Evolutionary conservation across 2,113 vertebrate genomes (phyloP).

Genomic region (Ictalurus furcatus): DNA sequence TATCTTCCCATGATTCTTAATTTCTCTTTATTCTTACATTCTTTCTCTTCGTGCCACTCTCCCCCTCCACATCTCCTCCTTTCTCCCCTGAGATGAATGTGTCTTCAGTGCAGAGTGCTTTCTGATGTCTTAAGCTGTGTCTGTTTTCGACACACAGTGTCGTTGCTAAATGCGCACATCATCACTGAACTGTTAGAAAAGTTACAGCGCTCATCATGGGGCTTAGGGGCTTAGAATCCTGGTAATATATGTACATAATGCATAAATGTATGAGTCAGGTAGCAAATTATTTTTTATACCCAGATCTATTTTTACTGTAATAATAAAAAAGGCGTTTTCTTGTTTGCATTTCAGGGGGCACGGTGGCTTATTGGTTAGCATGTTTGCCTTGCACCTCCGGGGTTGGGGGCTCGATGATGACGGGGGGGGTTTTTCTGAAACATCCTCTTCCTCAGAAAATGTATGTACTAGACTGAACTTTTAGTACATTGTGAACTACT

Average conservation of each 20-base stretch:
- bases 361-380: too few relatives aligned
- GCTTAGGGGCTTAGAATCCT: neutral
- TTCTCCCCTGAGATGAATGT: conserved; percentile 23
- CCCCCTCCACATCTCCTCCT: conserved; percentile 2
- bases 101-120: conserved; percentile 43
- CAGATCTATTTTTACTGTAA: neutral
- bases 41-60: neutral
- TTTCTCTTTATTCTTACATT: conserved; percentile 5
- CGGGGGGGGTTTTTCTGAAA: too few relatives aligned
- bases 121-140: conserved; percentile 25
- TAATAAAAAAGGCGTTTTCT: neutral
- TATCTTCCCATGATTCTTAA: neutral
- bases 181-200: conserved; percentile 14
- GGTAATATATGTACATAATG: neutral
- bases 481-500: too few relatives aligned
- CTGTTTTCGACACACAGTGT: conserved; percentile 6
- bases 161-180: conserved; percentile 21
- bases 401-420: too few relatives aligned
- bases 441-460: too few relatives aligned
- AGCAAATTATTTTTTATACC: neutral
- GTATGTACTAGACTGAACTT: too few relatives aligned
- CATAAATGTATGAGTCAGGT: conserved; percentile 2
- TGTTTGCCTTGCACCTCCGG: too few relatives aligned
- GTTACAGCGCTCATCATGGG: neutral
- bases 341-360: neutral